Evolutionary conservation across 2,888 invertebrate genomes (phyloP).

Genomic region (Pinctada fucata): DNA sequence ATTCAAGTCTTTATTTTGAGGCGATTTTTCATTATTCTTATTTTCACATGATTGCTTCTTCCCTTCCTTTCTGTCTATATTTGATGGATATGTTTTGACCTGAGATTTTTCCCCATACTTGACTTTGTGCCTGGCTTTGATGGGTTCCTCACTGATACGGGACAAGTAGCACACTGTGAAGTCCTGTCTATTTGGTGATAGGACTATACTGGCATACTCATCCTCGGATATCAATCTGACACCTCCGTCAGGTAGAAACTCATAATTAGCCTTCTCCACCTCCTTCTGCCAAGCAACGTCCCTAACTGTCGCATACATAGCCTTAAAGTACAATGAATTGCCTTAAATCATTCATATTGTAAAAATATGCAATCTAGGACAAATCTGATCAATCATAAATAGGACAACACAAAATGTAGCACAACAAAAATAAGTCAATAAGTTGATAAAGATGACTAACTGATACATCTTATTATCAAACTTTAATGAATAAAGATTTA

Average conservation of each 20-base stretch:
- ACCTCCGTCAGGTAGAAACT: conserved; percentile 65
- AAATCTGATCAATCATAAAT: neutral
- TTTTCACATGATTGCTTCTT: conserved; percentile 13
- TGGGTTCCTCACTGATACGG: conserved; percentile 56
- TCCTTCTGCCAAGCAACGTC: conserved; percentile 65
- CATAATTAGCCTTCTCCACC: conserved; percentile 49
- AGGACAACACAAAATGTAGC: too few relatives aligned
- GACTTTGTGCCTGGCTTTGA: conserved; percentile 9
- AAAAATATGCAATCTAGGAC: neutral
- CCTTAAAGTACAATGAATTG: conserved; percentile 47
- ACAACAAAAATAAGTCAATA: too few relatives aligned
- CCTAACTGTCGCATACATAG: conserved; percentile 64
- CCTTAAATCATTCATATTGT: too few relatives aligned
- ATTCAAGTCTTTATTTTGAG: neutral
- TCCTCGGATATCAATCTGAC: conserved; percentile 62
- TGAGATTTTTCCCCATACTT: neutral
- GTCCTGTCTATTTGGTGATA: conserved; percentile 68
- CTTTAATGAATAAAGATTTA: too few relatives aligned
- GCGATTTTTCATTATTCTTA: neutral
- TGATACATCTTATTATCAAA: too few relatives aligned
- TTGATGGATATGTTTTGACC: neutral
- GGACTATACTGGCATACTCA: conserved; percentile 67
- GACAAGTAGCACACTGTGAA: conserved; percentile 71
- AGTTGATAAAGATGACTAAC: too few relatives aligned
- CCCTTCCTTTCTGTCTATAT: neutral